Evolutionary conservation across 2,888 invertebrate species (phyloP).

Genomic region (Drosophila borborema): DNA sequence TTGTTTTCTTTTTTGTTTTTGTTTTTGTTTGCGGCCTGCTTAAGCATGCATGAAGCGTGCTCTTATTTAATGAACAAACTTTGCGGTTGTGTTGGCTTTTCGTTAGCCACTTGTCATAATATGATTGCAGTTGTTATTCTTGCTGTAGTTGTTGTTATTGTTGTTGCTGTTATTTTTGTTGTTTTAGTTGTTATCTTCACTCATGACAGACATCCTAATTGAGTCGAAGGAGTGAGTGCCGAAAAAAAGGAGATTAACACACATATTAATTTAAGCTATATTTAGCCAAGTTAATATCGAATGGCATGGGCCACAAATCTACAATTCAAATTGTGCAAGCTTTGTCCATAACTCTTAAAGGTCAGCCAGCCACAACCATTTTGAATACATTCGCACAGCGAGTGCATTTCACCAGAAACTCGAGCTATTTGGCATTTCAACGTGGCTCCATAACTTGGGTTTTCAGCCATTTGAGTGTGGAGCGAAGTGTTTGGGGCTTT

Average conservation of each 20-base stretch:
- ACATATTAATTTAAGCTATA: neutral
- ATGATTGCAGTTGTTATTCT: constrained; percentile 43
- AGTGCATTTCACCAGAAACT: neutral
- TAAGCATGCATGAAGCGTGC: constrained; percentile 73
- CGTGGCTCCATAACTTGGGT: neutral
- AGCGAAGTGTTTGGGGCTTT: neutral
- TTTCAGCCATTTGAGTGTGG: neutral
- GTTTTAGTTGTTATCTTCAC: neutral
- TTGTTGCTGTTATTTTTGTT: neutral
- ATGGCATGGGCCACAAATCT: neutral
- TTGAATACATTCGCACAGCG: neutral
- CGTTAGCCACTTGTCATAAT: constrained; percentile 59
- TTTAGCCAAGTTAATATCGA: neutral
- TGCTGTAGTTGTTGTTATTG: neutral
- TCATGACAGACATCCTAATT: constrained; percentile 15
- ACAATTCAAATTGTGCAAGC: neutral
- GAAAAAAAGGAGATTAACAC: neutral
- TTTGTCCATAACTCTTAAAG: neutral
- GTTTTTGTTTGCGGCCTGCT: constrained; percentile 46
- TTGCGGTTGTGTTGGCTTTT: constrained; percentile 60
- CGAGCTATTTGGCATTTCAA: neutral
- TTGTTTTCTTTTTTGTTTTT: neutral
- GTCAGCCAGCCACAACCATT: neutral
- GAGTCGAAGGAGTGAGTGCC: neutral
- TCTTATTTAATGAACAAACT: constrained; percentile 71